phyloP scores from a whole-genome alignment of 2,888 invertebrate genomes.

The Lomographa bimaculata region DNA sequence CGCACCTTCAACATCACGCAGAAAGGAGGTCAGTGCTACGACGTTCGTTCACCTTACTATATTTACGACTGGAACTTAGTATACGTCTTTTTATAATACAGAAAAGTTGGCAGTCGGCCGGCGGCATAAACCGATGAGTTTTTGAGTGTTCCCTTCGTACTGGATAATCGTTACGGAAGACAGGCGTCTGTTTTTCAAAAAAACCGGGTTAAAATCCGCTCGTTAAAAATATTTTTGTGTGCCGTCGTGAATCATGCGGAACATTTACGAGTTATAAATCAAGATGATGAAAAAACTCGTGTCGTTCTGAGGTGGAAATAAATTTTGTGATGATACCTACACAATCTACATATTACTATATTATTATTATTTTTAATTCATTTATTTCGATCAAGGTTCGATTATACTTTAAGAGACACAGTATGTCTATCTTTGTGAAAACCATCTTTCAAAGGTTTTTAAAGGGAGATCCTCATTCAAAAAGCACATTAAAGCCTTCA shows the following conservation, averaged over 20 bases:
- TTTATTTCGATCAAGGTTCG: too few relatives aligned
- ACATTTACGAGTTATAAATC: slow-evolving; percentile 70
- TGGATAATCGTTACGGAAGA: slow-evolving; percentile 28
- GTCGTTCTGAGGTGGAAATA: slow-evolving; percentile 45
- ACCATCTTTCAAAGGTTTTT: too few relatives aligned
- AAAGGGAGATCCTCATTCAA: too few relatives aligned
- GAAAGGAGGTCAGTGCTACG: slow-evolving; percentile 89
- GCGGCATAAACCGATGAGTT: slow-evolving; percentile 39
- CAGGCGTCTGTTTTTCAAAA: slow-evolving; percentile 34
- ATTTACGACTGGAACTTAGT: slow-evolving; percentile 59
- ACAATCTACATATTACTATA: too few relatives aligned
- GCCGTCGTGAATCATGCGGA: slow-evolving; percentile 62
- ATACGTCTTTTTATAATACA: slow-evolving; percentile 60
- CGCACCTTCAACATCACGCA: slow-evolving; percentile 96
- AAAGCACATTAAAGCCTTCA: too few relatives aligned
- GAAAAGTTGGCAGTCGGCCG: slow-evolving; percentile 68
- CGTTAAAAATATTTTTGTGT: slow-evolving; percentile 55
- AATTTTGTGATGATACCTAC: slow-evolving; percentile 8
- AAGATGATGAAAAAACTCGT: slow-evolving; percentile 57
- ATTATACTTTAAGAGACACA: too few relatives aligned
- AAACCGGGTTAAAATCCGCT: slow-evolving; percentile 55
- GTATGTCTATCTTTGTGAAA: too few relatives aligned
- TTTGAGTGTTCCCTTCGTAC: slow-evolving; percentile 44
- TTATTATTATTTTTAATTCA: too few relatives aligned
- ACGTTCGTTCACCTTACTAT: slow-evolving; percentile 72